A percentile compares a stretch with the other conserved stretches of the same genome.
Conservation (phyloP, 2,888 invertebrate genomes). For the Hoplodrina ambigua region DNA sequence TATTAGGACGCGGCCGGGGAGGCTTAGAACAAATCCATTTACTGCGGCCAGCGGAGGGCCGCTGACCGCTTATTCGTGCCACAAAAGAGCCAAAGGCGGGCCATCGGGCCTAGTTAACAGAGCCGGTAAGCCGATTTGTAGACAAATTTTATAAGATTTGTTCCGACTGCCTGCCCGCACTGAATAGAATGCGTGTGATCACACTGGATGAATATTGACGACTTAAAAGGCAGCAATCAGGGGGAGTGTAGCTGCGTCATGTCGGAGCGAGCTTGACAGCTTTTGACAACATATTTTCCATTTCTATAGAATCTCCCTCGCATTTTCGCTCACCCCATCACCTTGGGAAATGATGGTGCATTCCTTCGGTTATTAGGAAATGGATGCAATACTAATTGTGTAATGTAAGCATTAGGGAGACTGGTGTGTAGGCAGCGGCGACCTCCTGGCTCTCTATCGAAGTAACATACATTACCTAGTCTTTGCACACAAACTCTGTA, state of each 20-base stretch:
- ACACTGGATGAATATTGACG: conserved; percentile 57
- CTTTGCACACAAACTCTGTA: not conserved
- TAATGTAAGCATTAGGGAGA: conserved; percentile 31
- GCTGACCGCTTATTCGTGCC: conserved; percentile 62
- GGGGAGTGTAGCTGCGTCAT: conserved; percentile 8
- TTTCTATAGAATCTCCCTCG: conserved; percentile 52
- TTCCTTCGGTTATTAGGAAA: conserved; percentile 45
- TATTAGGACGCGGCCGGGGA: conserved; percentile 66
- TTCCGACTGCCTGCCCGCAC: conserved; percentile 49
- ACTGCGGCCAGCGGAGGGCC: conserved; percentile 53
- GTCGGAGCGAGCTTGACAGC: conserved; percentile 28
- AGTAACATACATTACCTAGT: not conserved
- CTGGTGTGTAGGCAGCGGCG: not conserved
- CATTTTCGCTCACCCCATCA: conserved; percentile 34
- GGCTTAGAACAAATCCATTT: conserved; percentile 74
- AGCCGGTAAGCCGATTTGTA: conserved; percentile 66
- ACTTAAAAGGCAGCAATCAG: conserved; percentile 58
- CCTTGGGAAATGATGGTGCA: conserved; percentile 58
- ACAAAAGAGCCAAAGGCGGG: conserved; percentile 65
- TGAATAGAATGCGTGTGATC: conserved; percentile 54
- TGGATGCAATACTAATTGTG: conserved; percentile 52
- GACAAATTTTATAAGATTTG: conserved; percentile 67
- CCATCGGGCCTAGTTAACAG: conserved; percentile 61
- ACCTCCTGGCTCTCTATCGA: not conserved
- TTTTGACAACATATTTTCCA: conserved; percentile 43